phyloP scores from a whole-genome alignment of 2,797 vertebrate genomes.

The Tragelaphus eurycerus region DNA sequence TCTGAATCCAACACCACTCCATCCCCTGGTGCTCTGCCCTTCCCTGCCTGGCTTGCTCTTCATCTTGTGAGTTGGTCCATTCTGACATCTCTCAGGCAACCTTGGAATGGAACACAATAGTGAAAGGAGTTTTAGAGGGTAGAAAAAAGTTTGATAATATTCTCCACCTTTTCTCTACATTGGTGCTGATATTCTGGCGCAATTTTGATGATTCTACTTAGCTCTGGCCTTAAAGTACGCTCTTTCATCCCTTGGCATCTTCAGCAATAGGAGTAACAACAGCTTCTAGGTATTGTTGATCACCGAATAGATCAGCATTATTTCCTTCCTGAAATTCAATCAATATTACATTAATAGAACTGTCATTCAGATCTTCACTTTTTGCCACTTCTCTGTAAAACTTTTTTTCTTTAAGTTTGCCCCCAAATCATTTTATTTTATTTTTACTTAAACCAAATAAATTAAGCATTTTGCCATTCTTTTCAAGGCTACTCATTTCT shows the following conservation, averaged over 20 bases:
- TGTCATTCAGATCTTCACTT: not conserved
- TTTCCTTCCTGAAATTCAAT: not conserved
- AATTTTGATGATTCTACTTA: not conserved
- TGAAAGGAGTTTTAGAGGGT: not conserved
- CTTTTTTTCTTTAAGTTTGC: not conserved
- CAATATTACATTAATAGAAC: not conserved
- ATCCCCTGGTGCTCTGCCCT: not conserved
- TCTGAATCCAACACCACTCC: fast-evolving
- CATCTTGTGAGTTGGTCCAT: fast-evolving
- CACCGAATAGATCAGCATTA: not conserved
- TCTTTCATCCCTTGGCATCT: not conserved
- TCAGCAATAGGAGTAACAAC: not conserved
- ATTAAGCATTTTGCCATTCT: not conserved
- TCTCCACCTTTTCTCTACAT: not conserved
- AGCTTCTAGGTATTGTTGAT: not conserved
- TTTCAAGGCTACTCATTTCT: not conserved
- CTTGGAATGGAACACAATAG: not conserved
- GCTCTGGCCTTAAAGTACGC: not conserved
- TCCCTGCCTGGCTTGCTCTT: not conserved
- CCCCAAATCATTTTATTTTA: not conserved
- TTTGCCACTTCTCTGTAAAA: not conserved
- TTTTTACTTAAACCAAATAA: not conserved
- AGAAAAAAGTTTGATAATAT: not conserved
- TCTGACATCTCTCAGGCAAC: not conserved
- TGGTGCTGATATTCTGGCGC: fast-evolving